Evolutionary conservation across 1,140 invertebrate genomes (phyloP), one percentile per base, ranked within the genome.

Genomic region (Brachionus calyciflorus): DNA sequence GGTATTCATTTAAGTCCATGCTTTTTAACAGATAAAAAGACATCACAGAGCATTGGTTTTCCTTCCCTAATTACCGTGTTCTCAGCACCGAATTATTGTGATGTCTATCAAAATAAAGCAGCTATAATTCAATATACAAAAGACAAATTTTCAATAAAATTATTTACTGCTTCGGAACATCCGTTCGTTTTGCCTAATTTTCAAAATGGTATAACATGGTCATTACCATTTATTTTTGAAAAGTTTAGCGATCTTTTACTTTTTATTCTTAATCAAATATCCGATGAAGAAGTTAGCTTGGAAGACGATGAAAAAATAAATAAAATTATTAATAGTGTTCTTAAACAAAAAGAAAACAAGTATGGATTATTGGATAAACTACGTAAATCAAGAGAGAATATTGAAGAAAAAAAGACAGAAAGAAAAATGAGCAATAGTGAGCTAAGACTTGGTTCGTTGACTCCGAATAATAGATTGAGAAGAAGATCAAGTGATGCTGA

Each of bases 41-140:
- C 51, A 21, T 19, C 5, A 1, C n/a, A 46, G 33, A 3, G 14
- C 21, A 55, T 51, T 6, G 19, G 40, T 17, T 76, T 76, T 49
- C 75, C 75, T 28, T 49, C 53, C 3, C 17, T 76, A 17, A 76
- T 76, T 17, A 76, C n/a, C 6, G n/a, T 76, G 17, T 76, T 76
- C 40, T 76, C 75, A 49, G 75, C 75, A 4, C 75, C 75, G 0
- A 76, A 76, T 24, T 76, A 76, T 44, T 76, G 75, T 63, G 75
- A 76, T 76, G 75, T 63, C 1, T 76, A 76, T 63, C 40, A 63
- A 24, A 76, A 76, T 48, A 76, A 48, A 63, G 75, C 24, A 12
- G 53, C 75, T 30, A 63, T 76, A 19, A 28, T 76, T 12, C n/a
- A 37, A 19, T 76, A 63, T 49, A 19, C 26, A 26, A 26, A 49